Conservation (phyloP, 1,140 invertebrate species). For the Drosophila paulistorum region DNA sequence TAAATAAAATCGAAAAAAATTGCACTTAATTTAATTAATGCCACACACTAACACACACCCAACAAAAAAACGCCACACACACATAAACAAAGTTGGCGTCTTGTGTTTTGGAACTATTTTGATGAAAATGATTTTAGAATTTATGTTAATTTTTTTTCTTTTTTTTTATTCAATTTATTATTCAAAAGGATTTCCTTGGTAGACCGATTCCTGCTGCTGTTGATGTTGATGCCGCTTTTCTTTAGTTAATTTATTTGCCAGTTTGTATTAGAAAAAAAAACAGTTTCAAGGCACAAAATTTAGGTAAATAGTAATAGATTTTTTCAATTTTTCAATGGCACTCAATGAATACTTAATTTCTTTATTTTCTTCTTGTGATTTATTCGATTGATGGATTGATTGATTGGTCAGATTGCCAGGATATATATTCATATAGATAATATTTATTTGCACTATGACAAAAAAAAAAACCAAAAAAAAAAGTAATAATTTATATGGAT, state of each 20-base stretch:
- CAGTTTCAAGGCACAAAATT: not conserved
- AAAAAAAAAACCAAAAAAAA: not conserved
- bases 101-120: constrained; percentile 5
- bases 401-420: not conserved
- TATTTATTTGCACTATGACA: not conserved
- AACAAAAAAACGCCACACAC: not conserved
- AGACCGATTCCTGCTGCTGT: too few species aligned
- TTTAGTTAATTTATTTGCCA: not conserved
- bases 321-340: not conserved
- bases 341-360: constrained; percentile 5
- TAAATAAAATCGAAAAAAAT: constrained; percentile 37
- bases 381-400: not conserved
- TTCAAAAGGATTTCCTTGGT: not conserved
- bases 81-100: constrained; percentile 6
- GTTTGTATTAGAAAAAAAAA: not conserved
- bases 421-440: not conserved
- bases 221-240: not conserved
- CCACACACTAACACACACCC: constrained; percentile 1
- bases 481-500: not conserved
- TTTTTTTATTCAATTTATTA: not conserved
- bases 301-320: not conserved
- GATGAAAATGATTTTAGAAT: constrained; percentile 25
- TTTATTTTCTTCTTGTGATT: not conserved
- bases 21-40: constrained; percentile 10
- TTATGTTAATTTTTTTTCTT: constrained; percentile 9